Evolutionary conservation across 2,888 invertebrate genomes (phyloP), one percentile per base, ranked within the genome.

Genomic region (Chrysotoxum bicinctum): DNA sequence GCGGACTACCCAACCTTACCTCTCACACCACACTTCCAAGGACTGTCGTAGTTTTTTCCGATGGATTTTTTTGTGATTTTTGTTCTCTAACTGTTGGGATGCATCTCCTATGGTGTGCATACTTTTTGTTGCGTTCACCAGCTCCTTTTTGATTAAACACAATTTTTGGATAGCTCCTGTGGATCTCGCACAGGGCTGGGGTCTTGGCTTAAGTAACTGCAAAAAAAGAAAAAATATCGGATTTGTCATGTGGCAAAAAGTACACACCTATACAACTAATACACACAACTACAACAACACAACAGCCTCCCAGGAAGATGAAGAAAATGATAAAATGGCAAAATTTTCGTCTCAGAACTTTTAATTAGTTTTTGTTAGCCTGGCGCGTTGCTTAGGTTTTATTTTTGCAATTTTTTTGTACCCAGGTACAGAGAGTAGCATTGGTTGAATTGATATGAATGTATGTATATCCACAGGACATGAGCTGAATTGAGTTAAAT

Each of bases 261-360:
- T 72, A 81, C 84, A 80, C 68, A 56, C 72, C 73, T 19, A 19
- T 16, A 60, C 9, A 54, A 58, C 60, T 60, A 37, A 56, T 60
- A 52, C 8, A 35, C 1, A 32, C 12, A 21, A 7, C 16, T 16
- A 56, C 26, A 40, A 45, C 21, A n/a, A 56, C 64, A 23, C 23
- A 50, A 3, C 66, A 64, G 70, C 43, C 66, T 56, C 62, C 23
- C 66, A 66, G 74, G 64, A 74, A 80, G 83, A 66, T 82, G 79
- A 83, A 87, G 73, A 86, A 74, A 74, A 87, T 81, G 69, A 70
- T 82, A 78, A 85, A 87, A 82, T 79, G 77, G 88, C 89, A 89
- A 90, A 90, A 89, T 88, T 88, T 88, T 89, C 90, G 91, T 91
- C 91, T 90, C 91, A 90, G 89, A 91, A 91, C 91, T 91, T 91